Evolutionary conservation across 2,888 invertebrate genomes (phyloP).

Genomic region (Catocala nupta): DNA sequence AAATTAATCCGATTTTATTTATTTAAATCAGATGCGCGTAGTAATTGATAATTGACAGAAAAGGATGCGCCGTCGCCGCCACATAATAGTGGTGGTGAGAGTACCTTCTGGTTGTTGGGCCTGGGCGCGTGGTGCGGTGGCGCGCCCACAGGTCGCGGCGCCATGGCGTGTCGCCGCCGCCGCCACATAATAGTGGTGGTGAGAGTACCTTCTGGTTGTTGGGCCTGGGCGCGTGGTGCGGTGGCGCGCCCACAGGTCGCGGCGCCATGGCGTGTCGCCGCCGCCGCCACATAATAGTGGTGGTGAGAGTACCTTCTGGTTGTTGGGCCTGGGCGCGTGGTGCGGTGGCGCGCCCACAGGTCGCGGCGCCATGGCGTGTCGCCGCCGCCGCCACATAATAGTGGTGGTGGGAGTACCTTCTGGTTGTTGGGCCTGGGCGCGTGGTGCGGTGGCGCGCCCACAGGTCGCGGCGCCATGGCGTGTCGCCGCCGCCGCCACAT

Average conservation of each 20-base stretch:
- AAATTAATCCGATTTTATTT: too few relatives aligned
- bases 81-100: too few relatives aligned
- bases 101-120: conserved; percentile 16
- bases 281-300: conserved; percentile 7
- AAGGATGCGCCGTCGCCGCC: too few relatives aligned
- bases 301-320: conserved; percentile 14
- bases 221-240: neutral
- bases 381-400: conserved; percentile 15
- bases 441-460: conserved; percentile 1
- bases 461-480: conserved; percentile 22
- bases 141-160: conserved; percentile 12
- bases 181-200: neutral
- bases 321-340: neutral
- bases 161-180: conserved; percentile 36
- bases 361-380: conserved; percentile 35
- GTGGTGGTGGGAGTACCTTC: conserved; percentile 12
- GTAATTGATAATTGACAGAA: too few relatives aligned
- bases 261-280: conserved; percentile 37
- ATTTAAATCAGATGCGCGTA: too few relatives aligned
- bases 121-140: conserved; percentile 1
- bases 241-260: conserved; percentile 3
- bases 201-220: conserved; percentile 15
- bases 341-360: conserved; percentile 1
- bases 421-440: neutral
- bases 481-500: conserved; percentile 31